Evolutionary conservation across 2,888 invertebrate genomes (phyloP), one percentile per base, ranked within the genome.

Genomic region (Tetragnatha montana): DNA sequence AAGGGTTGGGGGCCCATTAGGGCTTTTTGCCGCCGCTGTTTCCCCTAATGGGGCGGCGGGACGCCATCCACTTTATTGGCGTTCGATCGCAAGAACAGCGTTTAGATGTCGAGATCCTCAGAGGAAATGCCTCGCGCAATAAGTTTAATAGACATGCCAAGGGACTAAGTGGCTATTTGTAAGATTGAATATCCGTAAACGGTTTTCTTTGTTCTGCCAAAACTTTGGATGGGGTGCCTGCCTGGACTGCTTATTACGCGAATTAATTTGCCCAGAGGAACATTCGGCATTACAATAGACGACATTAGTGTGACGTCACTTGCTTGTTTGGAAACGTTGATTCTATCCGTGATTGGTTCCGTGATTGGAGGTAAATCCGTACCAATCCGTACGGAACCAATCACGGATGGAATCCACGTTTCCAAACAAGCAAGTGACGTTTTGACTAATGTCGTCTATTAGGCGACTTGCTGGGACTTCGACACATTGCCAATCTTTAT

Each of bases 91-190:
- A 70, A 51, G 78, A 78, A 78, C 73, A 73, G 70, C 35, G 78
- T 35, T 85, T 78, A 85, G 85, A 85, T 85, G 85, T 78, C 68
- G 49, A 85, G 70, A 68, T 70, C 69, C 78, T 76, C 69, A 49
- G 21, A 78, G 78, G 49, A 78, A 78, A 85, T 76, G 78, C 85
- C 78, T 78, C 47, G 47, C 78, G 60, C 73, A 73, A 83, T 83
- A 83, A 82, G 60, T 60, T 81, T 81, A 81, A 81, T 81, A 81
- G 81, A 81, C 81, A 81, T 81, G 81, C 81, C 81, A 81, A 81
- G 71, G 81, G 69, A 81, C 81, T 81, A 81, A 81, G 81, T 81
- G 81, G 71, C 71, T 81, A 81, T 81, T 71, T 81, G 81, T 81
- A 71, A 71, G 81, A 81, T 81, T 81, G 71, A 81, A 81, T 81